Evolutionary conservation across 1,140 invertebrate species (phyloP).

Genomic region (Leptinotarsa undecemlineata): DNA sequence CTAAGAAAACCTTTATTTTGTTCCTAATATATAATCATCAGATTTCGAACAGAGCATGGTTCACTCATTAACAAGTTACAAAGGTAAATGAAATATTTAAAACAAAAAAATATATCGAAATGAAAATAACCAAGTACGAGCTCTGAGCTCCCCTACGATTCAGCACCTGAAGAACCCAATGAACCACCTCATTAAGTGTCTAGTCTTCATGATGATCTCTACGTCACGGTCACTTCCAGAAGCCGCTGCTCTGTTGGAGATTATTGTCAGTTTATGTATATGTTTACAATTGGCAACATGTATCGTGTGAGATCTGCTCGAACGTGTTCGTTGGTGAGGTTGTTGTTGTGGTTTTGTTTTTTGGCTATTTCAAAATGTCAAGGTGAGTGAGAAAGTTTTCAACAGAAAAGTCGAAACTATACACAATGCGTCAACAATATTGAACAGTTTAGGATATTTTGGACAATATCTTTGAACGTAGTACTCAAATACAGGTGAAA

Average conservation of each 20-base stretch:
- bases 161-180: background rate
- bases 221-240: background rate
- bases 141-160: background rate
- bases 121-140: no score
- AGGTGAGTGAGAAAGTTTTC: background rate
- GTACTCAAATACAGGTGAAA: no score
- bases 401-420: background rate
- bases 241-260: background rate
- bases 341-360: conserved; percentile 1
- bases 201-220: conserved; percentile 1
- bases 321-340: background rate
- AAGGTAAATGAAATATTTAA: no score
- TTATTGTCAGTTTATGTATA: background rate
- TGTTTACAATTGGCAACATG: background rate
- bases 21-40: no score
- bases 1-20: no score
- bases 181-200: background rate
- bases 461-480: no score
- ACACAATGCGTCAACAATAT: no score
- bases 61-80: no score
- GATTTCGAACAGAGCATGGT: no score
- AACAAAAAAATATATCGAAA: no score
- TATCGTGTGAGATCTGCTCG: background rate
- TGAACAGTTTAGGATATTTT: no score
- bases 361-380: background rate